Base-by-base conservation (phyloP, 2,797 vertebrate species). In the Cirrhinus mrigala region DNA sequence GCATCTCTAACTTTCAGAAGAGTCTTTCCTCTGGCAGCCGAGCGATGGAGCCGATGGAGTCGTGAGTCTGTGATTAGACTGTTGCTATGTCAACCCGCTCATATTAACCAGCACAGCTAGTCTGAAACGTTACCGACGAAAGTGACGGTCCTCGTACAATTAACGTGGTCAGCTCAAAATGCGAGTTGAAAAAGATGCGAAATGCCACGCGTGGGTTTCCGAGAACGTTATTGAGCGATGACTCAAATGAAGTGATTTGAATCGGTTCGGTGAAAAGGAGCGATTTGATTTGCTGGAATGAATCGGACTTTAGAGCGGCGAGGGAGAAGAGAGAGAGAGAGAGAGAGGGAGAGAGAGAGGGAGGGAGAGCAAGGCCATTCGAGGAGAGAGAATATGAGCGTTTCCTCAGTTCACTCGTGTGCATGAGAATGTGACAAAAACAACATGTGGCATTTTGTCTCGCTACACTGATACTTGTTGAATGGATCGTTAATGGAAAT, bases 381-480 rank as follows among this genome's bases (percentile, higher is more conserved):
- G 2, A 20, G 73, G n/a, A 46, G 29, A 60, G 76, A 62, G 56
- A 1, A 2, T 58, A 22, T 24, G 54, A 77, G 54, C 1, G 20
- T 24, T n/a, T 62, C 12, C 14, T 58, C 71, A 5, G 71, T 24
- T 62, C 37, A 62, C 14, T 62, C 37, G n/a, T 60, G 52, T 44
- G 33, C 54, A 78, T 20, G 6, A 44, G 22, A 46, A 44, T 79
- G 76, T 46, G 76, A 78, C 76, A 46, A 20, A 77, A 46, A 78
- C 76, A 78, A 78, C 75, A 77, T 60, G 76, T 79, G 76, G n/a
- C 76, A 11, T 62, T 78, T 62, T 62, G 76, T 79, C 56, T 78
- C 56, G 22, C 75, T 78, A 20, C 48, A 18, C 48, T 33, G 71
- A 46, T 33, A 71, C 44, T 48, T 16, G 8, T 12, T 27, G 16